Percentiles rank a stretch among this genome's conserved stretches.
phyloP scores from a whole-genome alignment of 2,113 vertebrate genomes.

The Archilochus colubris region DNA sequence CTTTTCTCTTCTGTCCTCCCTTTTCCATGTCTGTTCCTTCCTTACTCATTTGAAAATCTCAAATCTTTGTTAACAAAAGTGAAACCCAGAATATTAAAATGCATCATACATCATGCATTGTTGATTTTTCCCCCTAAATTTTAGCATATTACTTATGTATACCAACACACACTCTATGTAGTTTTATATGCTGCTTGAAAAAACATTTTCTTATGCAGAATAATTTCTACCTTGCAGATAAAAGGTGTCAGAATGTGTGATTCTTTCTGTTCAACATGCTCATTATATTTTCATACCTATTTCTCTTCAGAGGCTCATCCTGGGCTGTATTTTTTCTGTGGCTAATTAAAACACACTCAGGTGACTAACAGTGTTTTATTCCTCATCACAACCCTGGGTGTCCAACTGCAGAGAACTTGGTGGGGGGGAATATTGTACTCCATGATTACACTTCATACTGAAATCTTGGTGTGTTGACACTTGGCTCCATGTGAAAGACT shows the following conservation, averaged over 20 bases:
- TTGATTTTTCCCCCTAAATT: not conserved
- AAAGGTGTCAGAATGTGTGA: not conserved
- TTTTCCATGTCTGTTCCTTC: not conserved
- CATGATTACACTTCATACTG: not conserved
- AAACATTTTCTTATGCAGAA: not conserved
- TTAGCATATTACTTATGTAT: not conserved
- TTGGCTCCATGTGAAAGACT: not conserved
- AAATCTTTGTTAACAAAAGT: not conserved
- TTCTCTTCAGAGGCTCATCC: not conserved
- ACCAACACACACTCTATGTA: not conserved
- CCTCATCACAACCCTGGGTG: not conserved
- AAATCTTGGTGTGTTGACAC: slow-evolving; percentile 16
- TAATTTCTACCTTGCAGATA: not conserved
- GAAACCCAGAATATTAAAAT: not conserved
- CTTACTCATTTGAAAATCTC: not conserved
- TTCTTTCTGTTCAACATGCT: not conserved
- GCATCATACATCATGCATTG: not conserved
- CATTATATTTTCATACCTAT: not conserved
- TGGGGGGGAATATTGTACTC: not conserved
- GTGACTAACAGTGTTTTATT: not conserved
- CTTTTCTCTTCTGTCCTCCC: not conserved
- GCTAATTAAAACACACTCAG: slow-evolving; percentile 13
- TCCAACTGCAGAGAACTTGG: not conserved
- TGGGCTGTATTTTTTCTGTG: not conserved
- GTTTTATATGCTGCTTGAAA: not conserved